A percentile compares a stretch with the other conserved stretches of the same genome.
phyloP scores from a whole-genome alignment of 2,113 vertebrate species.

The Albula glossodonta region DNA sequence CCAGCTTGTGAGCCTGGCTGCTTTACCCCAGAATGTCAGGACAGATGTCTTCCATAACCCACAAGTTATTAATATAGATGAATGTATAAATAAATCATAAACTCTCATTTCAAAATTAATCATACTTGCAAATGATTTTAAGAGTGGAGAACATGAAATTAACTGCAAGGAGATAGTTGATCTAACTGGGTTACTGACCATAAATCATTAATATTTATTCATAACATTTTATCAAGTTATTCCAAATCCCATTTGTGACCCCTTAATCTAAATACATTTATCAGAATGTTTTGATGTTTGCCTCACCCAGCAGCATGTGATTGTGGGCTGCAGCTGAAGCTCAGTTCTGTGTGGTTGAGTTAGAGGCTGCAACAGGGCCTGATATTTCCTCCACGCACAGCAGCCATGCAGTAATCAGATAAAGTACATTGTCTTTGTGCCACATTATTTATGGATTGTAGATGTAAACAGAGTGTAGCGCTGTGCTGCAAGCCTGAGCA shows the following conservation, averaged over 20 bases:
- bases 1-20: no score
- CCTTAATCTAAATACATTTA: constrained; percentile 46
- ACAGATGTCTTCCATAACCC: constrained; percentile 31
- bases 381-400: not conserved
- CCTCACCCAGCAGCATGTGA: constrained; percentile 35
- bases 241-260: constrained; percentile 37
- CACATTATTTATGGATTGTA: not conserved
- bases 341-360: constrained; percentile 9
- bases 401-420: not conserved
- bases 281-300: constrained; percentile 28
- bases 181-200: constrained; percentile 54
- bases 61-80: constrained; percentile 66
- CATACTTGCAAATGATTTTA: constrained; percentile 63
- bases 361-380: not conserved
- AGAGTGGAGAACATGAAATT: constrained; percentile 40
- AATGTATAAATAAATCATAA: constrained; percentile 64
- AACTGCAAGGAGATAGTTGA: constrained; percentile 52
- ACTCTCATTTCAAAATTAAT: constrained; percentile 56
- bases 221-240: constrained; percentile 46
- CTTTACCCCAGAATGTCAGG: constrained; percentile 14
- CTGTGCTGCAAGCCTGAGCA: no score
- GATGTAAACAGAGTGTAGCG: no score
- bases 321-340: not conserved
- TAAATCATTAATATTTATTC: constrained; percentile 60
- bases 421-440: not conserved